Evolutionary conservation across 2,797 vertebrate genomes (phyloP), one percentile per base, ranked within the genome.

Genomic region (Anabacerthia variegaticeps): DNA sequence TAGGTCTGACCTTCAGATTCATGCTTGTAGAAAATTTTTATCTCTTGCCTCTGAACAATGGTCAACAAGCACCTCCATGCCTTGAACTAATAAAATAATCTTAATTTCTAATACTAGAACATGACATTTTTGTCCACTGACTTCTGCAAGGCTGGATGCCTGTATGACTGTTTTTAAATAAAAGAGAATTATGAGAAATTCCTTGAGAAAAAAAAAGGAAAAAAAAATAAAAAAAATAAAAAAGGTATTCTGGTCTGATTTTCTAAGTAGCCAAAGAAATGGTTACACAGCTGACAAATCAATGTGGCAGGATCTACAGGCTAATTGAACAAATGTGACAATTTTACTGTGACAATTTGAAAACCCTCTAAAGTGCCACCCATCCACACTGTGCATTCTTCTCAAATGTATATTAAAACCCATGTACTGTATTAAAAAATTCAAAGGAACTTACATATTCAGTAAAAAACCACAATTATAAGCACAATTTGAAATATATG

Each of bases 311-410:
- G 79, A 92, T 77, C 94, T 96, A 89, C 52, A 39, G 75, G 78
- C 85, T 97, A 97, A 98, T 97, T 97, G 97, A 97, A 96, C 59
- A 96, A 97, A 96, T 88, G 82, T 85, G 96, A 96, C 83, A 94
- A 89, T 95, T 96, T 88, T 85, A 77, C 87, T 59, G 46, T 85
- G 88, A 94, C 72, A 93, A 88, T 95, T 89, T 88, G 65, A 96
- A 96, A 97, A 96, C 1, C 46, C 76, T 93, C 55, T 41, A n/a
- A 96, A 95, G 39, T 82, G 32, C 73, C 73, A 96, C 90, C 85
- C 56, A 90, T 93, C 66, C 65, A 81, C 72, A 51, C 34, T 37
- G 49, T 73, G 62, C 36, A 71, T 82, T 86, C 83, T 81, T 92
- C 88, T 94, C 85, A 95, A 90, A 88, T 28, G 61, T 72, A 62